These are phyloP conservation scores for Paralichthys olivaceus DNA, from an alignment of 2,113 vertebrate species.

Conservation along the genomic window DNA sequence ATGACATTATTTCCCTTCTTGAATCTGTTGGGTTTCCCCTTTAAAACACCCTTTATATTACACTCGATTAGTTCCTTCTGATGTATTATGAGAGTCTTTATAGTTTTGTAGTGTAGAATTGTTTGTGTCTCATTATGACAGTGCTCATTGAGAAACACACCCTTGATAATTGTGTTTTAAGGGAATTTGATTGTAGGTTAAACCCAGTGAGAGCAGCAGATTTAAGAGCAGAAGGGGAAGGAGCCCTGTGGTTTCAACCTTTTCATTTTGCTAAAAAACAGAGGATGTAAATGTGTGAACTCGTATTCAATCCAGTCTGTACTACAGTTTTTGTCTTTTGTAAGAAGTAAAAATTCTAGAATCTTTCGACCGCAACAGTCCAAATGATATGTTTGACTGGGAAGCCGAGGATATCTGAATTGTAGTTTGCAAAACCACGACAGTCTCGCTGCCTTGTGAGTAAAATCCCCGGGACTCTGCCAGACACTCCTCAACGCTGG, in stretches of 20 bases:
- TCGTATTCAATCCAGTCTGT: not conserved
- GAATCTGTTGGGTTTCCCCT: not conserved
- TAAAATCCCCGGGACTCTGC: constrained; percentile 20
- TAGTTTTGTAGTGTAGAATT: not conserved
- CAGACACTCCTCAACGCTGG: constrained; percentile 21
- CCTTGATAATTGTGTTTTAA: not conserved
- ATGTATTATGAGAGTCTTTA: not conserved
- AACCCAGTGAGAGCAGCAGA: not conserved
- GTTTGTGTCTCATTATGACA: not conserved
- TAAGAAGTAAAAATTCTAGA: not conserved
- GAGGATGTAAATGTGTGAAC: not conserved
- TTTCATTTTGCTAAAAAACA: not conserved
- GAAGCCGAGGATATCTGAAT: constrained; percentile 35
- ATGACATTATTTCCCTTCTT: not conserved
- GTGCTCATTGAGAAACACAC: not conserved
- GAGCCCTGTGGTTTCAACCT: not conserved
- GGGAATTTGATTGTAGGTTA: not conserved
- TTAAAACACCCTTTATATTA: constrained; percentile 8
- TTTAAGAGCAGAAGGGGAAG: not conserved
- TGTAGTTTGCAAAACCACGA: constrained; percentile 44
- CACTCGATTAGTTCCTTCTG: not conserved
- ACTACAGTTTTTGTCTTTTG: not conserved
- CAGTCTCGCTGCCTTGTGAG: constrained; percentile 24
- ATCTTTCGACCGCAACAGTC: not conserved
- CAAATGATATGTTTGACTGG: constrained; percentile 38